Evolutionary conservation across 2,797 vertebrate genomes (phyloP).

Genomic region (Darevskia nairensis): DNA sequence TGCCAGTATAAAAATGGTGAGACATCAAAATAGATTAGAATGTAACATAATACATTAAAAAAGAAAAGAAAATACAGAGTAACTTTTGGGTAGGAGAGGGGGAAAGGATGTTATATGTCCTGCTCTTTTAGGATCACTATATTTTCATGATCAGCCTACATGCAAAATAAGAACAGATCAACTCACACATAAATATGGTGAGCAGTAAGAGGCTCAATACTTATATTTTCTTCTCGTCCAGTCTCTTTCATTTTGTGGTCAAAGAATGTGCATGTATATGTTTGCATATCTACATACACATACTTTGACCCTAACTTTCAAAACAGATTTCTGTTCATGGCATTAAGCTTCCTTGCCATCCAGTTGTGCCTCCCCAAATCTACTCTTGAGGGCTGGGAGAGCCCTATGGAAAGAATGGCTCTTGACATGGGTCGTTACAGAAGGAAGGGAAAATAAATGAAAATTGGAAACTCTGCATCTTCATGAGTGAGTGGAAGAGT

Average conservation of each 20-base stretch:
- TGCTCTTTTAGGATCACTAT: accelerated
- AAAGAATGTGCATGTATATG: not conserved
- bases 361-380: not conserved
- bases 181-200: not conserved
- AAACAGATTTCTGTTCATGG: not conserved
- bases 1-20: constrained; percentile 28
- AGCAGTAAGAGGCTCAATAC: not conserved
- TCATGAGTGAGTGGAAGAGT: not conserved
- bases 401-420: accelerated
- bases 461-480: too few species aligned
- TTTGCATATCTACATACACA: not conserved
- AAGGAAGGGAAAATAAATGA: not conserved
- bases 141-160: accelerated
- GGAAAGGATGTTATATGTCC: accelerated
- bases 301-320: not conserved
- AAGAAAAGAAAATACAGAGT: not conserved
- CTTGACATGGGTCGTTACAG: not conserved
- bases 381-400: not conserved
- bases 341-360: not conserved
- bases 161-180: not conserved
- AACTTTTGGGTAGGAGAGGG: not conserved
- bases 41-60: constrained; percentile 6
- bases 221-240: not conserved
- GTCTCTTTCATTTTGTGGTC: not conserved
- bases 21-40: constrained; percentile 42